Conservation (phyloP, 2,888 invertebrate species). For the Dorcus parallelipipedus region DNA sequence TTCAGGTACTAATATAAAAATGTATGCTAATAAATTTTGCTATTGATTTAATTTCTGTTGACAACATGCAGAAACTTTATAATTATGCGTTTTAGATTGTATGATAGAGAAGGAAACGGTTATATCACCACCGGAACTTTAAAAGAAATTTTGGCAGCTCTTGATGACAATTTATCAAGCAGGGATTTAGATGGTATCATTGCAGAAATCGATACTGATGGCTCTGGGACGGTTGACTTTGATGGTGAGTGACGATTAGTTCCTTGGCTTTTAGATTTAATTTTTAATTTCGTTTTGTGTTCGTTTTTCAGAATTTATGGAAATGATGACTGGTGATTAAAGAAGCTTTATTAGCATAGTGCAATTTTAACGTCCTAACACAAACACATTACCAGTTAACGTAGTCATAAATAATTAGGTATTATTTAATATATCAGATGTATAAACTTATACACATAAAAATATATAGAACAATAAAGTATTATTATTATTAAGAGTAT, state of each 20-base stretch:
- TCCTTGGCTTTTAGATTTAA: neutral
- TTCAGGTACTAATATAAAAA: slow-evolving; percentile 62
- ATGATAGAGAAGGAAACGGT: slow-evolving; percentile 95
- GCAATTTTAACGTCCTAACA: neutral
- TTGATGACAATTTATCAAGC: slow-evolving; percentile 90
- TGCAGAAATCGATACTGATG: slow-evolving; percentile 96
- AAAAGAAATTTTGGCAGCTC: slow-evolving; percentile 88
- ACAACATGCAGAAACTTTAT: neutral
- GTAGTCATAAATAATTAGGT: neutral
- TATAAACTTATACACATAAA: too few relatives aligned
- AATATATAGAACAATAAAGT: too few relatives aligned
- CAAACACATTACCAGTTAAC: neutral
- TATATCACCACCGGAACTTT: slow-evolving; percentile 89
- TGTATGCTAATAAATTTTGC: neutral
- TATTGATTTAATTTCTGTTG: neutral
- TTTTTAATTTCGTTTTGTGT: slow-evolving; percentile 5
- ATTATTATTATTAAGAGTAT: too few relatives aligned
- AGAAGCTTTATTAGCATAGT: neutral
- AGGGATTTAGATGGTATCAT: slow-evolving; percentile 96
- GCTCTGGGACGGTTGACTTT: slow-evolving; percentile 97
- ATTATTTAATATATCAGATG: too few relatives aligned
- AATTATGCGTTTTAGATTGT: slow-evolving; percentile 56
- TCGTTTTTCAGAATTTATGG: slow-evolving; percentile 78
- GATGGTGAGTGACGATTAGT: slow-evolving; percentile 66
- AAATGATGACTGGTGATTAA: slow-evolving; percentile 92